Evolutionary conservation across 2,113 vertebrate genomes (phyloP), one percentile per base, ranked within the genome.

Genomic region (Dryoscopus gambensis): DNA sequence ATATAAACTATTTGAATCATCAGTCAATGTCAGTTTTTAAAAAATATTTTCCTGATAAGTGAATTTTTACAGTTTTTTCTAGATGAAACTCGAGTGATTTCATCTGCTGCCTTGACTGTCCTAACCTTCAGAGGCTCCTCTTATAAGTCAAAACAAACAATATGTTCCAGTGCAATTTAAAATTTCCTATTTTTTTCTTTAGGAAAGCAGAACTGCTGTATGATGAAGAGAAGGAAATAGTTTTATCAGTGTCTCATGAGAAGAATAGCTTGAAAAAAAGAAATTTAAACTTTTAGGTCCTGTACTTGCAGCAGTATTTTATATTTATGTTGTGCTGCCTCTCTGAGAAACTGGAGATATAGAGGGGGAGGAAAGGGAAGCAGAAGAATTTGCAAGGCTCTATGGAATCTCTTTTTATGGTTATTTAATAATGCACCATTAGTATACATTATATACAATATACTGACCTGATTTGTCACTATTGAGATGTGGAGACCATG

Each of bases 401-500:
- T 18, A 0, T 44, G 24, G 28, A 83, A 40, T 65, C 10, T 69
- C 8, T 65, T 83, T 63, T 60, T 27, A 8, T 77, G 39, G 3
- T 4, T 80, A 7, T 31, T 76, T 64, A 60, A 42, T 46, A 53
- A 35, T 71, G 8, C 5, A 21, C 21, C 3, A 16, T n/a, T 40
- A n/a, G 9, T 10, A 4, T 23, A 20, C 8, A 24, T 59, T 33
- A n/a, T 59, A n/a, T 49, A 33, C 25, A 27, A 6, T 8, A 11
- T 31, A 15, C 42, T 37, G 13, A 52, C 6, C 13, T 74, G 18
- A 7, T 74, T 44, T 65, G 10, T 35, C 16, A 9, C 24, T 11
- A 1, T 7, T 30, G 57, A 59, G 27, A 35, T 15, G 18, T 37
- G 10, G 15, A 33, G 24, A n/a, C 8, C 1, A 0, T 31, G 5